Base-by-base conservation (phyloP, 2,888 invertebrate genomes). In the Cephus runcator region DNA sequence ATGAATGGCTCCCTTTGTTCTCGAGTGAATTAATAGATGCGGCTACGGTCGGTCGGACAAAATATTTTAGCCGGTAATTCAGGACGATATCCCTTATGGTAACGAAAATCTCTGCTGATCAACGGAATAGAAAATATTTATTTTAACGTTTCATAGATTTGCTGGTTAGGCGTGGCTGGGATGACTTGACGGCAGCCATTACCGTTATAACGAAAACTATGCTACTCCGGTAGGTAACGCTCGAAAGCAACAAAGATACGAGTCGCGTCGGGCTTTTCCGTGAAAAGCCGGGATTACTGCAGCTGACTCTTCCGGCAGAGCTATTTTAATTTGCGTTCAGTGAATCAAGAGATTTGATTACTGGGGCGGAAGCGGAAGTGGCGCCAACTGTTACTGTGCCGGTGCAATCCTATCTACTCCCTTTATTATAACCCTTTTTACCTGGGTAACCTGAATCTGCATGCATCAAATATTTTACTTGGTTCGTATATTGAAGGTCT, bases 331-430 rank as follows among this genome's bases (percentile, higher is more conserved):
- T 89, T 81, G 82, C 82, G 80, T 83, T 83, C 85, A 81, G 81
- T 82, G 86, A 88, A 85, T 87, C 88, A 85, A 87, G 85, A 85
- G 86, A 89, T 88, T 87, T 88, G 88, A 89, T 89, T 88, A 90
- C 83, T 87, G 83, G 85, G 81, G 83, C 85, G 87, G 85, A 90
- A 87, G 83, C 81, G 85, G 84, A 87, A 87, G 85, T 82, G 85
- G 83, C 83, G 81, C 86, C 85, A 86, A 87, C 88, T 87, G 88
- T 87, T 88, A 85, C 82, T 82, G 80, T 81, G 81, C 76, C 76
- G 11, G 12, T 71, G 71, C 31, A 34, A 71, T 4, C 71, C 31
- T 23, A 34, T 31, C 12, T 31, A 71, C 56, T 23, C 56, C 56
- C 23, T 56, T 56, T 56, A 56, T 23, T 56, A 4, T 56, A 23